phyloP scores from a whole-genome alignment of 2,113 vertebrate genomes.

The Heloderma charlesbogerti region DNA sequence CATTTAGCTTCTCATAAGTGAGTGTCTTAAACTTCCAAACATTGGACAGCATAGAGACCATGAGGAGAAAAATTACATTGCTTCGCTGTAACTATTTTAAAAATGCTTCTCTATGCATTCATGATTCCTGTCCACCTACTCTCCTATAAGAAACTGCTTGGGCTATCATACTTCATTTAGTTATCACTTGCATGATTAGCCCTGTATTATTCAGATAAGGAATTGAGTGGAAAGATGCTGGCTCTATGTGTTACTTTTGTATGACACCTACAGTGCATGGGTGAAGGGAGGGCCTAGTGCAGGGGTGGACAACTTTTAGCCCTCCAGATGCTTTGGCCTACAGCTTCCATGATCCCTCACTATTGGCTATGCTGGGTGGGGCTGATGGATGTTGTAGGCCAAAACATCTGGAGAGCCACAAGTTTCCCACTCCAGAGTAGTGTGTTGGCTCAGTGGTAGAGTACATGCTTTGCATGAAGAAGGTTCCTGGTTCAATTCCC shows the following conservation, averaged over 20 bases:
- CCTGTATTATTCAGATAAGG: neutral
- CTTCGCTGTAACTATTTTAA: neutral
- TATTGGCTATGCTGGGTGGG: too few relatives aligned
- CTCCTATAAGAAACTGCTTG: neutral
- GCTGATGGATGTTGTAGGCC: too few relatives aligned
- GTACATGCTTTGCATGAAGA: too few relatives aligned
- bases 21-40: neutral
- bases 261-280: neutral
- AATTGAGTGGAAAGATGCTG: neutral
- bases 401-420: too few relatives aligned
- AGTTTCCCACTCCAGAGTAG: too few relatives aligned
- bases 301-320: too few relatives aligned
- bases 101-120: neutral
- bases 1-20: neutral
- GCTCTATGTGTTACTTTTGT: neutral
- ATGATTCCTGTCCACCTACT: neutral
- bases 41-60: neutral
- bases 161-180: neutral
- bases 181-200: neutral
- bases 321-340: too few relatives aligned
- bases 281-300: neutral
- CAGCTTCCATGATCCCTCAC: too few relatives aligned
- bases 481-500: too few relatives aligned
- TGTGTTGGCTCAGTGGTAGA: too few relatives aligned
- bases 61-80: neutral